phyloP scores from a whole-genome alignment of 2,113 vertebrate genomes.

The Hystrix cristata region DNA sequence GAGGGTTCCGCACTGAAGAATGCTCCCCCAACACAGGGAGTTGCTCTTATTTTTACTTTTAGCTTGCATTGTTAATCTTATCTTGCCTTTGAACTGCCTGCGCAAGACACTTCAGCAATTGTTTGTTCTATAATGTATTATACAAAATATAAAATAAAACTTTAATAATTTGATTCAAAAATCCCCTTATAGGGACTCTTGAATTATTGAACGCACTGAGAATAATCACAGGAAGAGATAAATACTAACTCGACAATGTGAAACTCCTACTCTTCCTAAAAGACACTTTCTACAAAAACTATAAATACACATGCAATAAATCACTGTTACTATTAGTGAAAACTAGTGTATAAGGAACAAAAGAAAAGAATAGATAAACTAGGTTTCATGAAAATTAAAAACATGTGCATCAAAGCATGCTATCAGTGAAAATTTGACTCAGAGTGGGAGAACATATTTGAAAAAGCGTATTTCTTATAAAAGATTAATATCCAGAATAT shows the following conservation, averaged over 20 bases:
- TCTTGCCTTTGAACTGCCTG: constrained; percentile 35
- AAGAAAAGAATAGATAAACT: not conserved
- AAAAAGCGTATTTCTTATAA: not conserved
- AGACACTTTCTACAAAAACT: not conserved
- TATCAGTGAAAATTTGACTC: not conserved
- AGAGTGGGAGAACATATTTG: constrained; percentile 9
- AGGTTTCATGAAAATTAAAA: not conserved
- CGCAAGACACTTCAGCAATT: not conserved
- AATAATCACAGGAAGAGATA: not conserved
- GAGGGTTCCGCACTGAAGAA: not conserved
- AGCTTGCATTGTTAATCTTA: not conserved
- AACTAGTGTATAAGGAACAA: constrained; percentile 17
- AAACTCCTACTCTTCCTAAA: not conserved
- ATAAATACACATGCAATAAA: not conserved
- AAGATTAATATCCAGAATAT: not conserved
- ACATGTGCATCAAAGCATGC: not conserved
- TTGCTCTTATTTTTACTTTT: not conserved
- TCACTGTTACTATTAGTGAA: not conserved
- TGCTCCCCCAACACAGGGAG: not conserved
- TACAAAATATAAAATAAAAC: constrained; percentile 15
- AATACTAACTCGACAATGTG: not conserved
- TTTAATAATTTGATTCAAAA: constrained; percentile 37
- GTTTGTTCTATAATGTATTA: constrained; percentile 8
- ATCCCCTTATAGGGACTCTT: not conserved
- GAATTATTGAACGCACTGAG: not conserved